A percentile compares a stretch with the other conserved stretches of the same genome.
Conservation (phyloP, 2,113 vertebrate species). For the Chloropsis cyanopogon region DNA sequence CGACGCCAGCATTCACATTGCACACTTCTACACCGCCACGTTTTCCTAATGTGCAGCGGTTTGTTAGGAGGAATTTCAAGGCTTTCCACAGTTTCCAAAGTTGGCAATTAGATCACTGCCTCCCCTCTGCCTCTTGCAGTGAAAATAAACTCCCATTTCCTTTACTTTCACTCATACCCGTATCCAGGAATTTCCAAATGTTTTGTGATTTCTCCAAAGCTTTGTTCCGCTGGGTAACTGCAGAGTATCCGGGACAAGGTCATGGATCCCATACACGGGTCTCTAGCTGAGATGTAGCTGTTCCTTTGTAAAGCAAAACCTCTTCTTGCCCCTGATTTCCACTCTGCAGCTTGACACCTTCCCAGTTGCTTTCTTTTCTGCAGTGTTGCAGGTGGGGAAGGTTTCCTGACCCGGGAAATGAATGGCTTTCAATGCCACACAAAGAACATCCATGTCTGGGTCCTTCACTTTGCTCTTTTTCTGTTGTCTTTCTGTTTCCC, state of each 20-base stretch:
- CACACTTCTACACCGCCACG: neutral
- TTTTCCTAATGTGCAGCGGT: neutral
- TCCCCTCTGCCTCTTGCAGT: neutral
- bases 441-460: neutral
- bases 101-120: constrained; percentile 9
- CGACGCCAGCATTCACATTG: neutral
- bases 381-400: neutral
- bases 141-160: constrained; percentile 56
- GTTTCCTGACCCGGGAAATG: neutral
- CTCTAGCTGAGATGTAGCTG: neutral
- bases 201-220: neutral
- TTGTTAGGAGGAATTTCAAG: constrained; percentile 19
- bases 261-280: neutral
- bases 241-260: neutral
- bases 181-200: neutral
- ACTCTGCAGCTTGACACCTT: neutral
- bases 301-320: neutral
- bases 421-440: neutral
- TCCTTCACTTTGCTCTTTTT: neutral
- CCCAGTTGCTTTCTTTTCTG: neutral
- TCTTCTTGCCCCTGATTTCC: neutral
- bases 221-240: neutral
- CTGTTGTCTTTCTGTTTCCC: neutral
- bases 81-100: constrained; percentile 22
- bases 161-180: neutral